Evolutionary conservation across 1,140 invertebrate genomes (phyloP).

Genomic region (Macrostomum lignano): DNA sequence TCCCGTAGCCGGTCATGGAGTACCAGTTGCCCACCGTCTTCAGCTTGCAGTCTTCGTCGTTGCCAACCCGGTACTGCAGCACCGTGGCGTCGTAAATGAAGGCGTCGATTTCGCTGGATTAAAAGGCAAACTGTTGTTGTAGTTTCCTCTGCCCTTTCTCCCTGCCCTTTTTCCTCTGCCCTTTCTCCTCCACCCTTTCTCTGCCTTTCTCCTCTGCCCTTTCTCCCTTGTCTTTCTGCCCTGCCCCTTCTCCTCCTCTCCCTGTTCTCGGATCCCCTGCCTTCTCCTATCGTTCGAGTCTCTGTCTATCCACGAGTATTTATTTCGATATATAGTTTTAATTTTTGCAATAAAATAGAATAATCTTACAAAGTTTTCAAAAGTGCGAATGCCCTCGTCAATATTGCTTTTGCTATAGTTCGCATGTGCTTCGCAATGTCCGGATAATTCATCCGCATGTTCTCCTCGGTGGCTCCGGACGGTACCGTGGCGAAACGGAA

Average conservation of each 20-base stretch:
- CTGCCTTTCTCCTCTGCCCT: too few species aligned
- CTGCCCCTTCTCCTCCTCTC: too few species aligned
- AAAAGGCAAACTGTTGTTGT: not conserved
- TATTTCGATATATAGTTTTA: too few species aligned
- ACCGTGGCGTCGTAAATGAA: slow-evolving; percentile 97
- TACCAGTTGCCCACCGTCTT: slow-evolving; percentile 81
- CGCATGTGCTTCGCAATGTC: slow-evolving; percentile 73
- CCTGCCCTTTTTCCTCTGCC: too few species aligned
- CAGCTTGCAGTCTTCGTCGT: slow-evolving; percentile 76
- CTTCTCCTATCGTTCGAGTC: too few species aligned
- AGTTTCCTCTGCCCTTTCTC: too few species aligned
- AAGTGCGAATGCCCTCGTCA: slow-evolving; percentile 50
- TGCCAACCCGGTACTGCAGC: slow-evolving; percentile 68
- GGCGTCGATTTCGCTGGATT: slow-evolving; percentile 54
- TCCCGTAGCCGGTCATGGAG: slow-evolving; percentile 54
- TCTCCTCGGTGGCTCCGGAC: slow-evolving; percentile 76
- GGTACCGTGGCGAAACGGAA: slow-evolving; percentile 81
- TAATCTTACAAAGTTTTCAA: slow-evolving; percentile 1
- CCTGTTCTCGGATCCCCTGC: too few species aligned
- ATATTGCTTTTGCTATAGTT: slow-evolving; percentile 51
- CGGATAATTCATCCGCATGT: slow-evolving; percentile 42
- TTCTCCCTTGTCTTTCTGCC: too few species aligned
- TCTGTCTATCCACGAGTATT: too few species aligned
- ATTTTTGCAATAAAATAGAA: too few species aligned
- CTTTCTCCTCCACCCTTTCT: too few species aligned